A percentile compares a stretch with the other conserved stretches of the same genome.
Evolutionary conservation across 2,113 vertebrate genomes (phyloP).

Genomic region (Callorhinus ursinus): DNA sequence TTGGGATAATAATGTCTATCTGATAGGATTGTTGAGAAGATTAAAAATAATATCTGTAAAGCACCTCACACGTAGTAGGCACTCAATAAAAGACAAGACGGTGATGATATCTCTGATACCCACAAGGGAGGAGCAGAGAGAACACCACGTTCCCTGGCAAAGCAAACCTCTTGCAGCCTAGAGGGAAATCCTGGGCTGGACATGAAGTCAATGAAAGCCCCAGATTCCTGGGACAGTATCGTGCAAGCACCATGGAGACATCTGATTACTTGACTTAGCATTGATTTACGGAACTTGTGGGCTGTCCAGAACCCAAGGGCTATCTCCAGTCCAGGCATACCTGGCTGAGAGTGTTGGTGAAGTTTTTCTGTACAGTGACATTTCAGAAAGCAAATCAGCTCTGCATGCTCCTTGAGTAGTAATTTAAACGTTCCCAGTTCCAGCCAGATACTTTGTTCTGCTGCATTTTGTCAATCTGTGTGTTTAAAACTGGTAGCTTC

Average conservation of each 20-base stretch:
- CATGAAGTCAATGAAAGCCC: slow-evolving; percentile 9
- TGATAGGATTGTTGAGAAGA: not conserved
- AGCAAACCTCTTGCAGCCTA: not conserved
- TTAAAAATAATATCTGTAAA: slow-evolving; percentile 39
- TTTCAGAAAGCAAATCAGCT: slow-evolving; percentile 29
- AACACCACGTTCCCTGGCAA: not conserved
- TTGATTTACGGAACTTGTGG: slow-evolving; percentile 52
- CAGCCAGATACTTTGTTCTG: not conserved
- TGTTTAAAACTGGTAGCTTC: not conserved
- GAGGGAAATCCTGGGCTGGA: slow-evolving; percentile 36
- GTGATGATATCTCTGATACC: not conserved
- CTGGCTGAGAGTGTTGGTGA: slow-evolving; percentile 1
- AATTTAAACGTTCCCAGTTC: not conserved
- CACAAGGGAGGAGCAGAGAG: not conserved
- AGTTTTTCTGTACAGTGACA: slow-evolving; percentile 14
- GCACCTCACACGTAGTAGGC: not conserved
- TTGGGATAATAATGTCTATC: not conserved
- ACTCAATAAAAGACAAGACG: not conserved
- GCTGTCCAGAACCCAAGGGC: not conserved
- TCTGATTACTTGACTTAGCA: slow-evolving; percentile 57
- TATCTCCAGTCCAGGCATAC: not conserved
- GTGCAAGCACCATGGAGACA: slow-evolving; percentile 54
- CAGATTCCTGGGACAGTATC: slow-evolving; percentile 52
- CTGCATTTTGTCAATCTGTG: not conserved
- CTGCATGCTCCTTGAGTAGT: not conserved